Percentiles rank a stretch among this genome's conserved stretches.
phyloP scores from a whole-genome alignment of 2,113 vertebrate species.

The Rattus norvegicus region DNA sequence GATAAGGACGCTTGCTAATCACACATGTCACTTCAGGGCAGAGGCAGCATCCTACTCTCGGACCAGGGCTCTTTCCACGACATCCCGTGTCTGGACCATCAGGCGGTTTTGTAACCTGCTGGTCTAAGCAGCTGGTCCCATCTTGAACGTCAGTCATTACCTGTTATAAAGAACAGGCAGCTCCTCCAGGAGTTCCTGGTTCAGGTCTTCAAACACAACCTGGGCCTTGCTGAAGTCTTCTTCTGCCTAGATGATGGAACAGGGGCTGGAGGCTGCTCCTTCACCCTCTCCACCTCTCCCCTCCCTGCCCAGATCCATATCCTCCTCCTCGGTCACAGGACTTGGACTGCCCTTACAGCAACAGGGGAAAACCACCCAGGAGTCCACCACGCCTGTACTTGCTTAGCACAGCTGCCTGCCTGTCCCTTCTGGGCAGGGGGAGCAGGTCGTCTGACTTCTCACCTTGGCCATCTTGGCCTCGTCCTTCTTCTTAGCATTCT shows the following conservation, averaged over 20 bases:
- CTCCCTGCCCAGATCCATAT: background rate
- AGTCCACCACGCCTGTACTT: background rate
- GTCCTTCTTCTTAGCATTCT: conserved; percentile 95
- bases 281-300: background rate
- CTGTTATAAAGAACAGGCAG: conserved; percentile 92
- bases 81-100: background rate
- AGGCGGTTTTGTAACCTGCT: background rate
- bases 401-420: background rate
- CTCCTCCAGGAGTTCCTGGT: conserved; percentile 93
- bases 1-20: conserved; percentile 16
- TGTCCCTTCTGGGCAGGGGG: background rate
- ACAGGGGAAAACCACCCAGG: background rate
- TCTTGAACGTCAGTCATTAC: conserved; percentile 79
- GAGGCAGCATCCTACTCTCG: background rate
- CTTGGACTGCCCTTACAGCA: background rate
- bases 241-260: conserved; percentile 87
- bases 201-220: conserved; percentile 92
- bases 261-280: background rate
- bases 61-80: background rate
- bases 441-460: background rate
- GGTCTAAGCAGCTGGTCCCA: background rate
- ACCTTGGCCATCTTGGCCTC: conserved; percentile 95
- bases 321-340: background rate
- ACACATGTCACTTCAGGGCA: background rate
- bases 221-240: conserved; percentile 92